Evolutionary conservation across 2,797 vertebrate species (phyloP).

Genomic region (Champsocephalus gunnari): DNA sequence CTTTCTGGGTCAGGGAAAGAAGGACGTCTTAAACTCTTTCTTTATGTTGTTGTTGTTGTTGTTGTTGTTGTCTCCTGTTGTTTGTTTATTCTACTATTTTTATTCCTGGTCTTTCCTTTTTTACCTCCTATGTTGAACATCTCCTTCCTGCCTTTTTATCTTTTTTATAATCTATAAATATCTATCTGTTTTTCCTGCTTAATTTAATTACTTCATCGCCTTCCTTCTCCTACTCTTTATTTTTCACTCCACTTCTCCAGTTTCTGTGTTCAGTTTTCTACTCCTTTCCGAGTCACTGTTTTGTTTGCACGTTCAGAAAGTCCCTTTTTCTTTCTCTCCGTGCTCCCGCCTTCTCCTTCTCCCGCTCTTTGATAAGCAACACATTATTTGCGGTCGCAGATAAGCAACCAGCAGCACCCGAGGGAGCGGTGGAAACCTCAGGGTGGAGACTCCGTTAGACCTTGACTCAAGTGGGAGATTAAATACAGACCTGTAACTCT

Average conservation of each 20-base stretch:
- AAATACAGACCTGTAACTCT: slow-evolving; percentile 2
- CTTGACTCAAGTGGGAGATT: slow-evolving; percentile 39
- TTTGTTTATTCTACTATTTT: not conserved
- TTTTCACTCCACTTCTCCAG: not conserved
- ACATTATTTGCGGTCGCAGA: slow-evolving; percentile 41
- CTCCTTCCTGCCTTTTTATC: not conserved
- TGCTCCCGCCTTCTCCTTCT: not conserved
- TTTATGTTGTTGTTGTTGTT: too few species aligned
- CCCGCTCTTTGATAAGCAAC: slow-evolving; percentile 34
- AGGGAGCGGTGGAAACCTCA: not conserved
- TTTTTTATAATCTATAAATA: not conserved
- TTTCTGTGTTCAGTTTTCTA: not conserved
- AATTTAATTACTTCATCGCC: not conserved
- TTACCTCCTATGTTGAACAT: not conserved
- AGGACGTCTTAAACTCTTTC: too few species aligned
- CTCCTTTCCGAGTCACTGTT: slow-evolving; percentile 24
- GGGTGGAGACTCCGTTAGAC: slow-evolving; percentile 17
- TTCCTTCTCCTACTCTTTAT: not conserved
- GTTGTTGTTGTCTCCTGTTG: too few species aligned
- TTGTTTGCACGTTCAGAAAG: not conserved
- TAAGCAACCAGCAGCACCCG: slow-evolving; percentile 30
- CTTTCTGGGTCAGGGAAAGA: not conserved
- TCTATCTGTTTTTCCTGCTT: not conserved
- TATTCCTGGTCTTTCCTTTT: not conserved
- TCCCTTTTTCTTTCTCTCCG: not conserved